phyloP scores from a whole-genome alignment of 2,797 vertebrate species.

The Gila robusta region DNA sequence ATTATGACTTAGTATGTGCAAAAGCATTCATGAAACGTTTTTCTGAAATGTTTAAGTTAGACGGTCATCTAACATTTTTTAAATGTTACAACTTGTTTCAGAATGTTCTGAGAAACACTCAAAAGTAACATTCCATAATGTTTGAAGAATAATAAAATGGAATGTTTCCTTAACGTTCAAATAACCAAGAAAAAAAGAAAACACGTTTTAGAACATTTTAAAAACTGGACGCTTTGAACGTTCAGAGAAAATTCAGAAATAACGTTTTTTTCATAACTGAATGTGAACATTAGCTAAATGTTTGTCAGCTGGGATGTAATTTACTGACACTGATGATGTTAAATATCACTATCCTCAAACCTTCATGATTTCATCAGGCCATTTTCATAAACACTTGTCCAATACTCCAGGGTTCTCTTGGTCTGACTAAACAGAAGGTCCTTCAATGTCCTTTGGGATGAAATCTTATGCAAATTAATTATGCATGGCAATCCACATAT shows the following conservation, averaged over 20 bases:
- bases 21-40: not conserved
- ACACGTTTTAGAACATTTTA: not conserved
- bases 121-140: not conserved
- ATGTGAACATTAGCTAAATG: not conserved
- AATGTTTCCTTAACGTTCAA: not conserved
- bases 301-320: not conserved
- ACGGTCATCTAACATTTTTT: not conserved
- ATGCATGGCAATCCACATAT: conserved; percentile 47
- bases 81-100: not conserved
- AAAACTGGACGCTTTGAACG: not conserved
- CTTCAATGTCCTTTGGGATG: not conserved
- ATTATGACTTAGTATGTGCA: not conserved
- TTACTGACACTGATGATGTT: not conserved
- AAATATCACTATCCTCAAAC: not conserved
- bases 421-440: conserved; percentile 20
- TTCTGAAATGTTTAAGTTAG: not conserved
- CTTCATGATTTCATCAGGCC: not conserved
- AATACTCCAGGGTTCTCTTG: not conserved
- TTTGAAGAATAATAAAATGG: not conserved
- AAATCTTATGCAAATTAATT: conserved; percentile 37
- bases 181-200: too few species aligned
- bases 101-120: not conserved
- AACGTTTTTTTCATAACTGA: not conserved
- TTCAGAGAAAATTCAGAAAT: not conserved
- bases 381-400: not conserved